These are phyloP conservation scores for Mixornis gularis DNA, from an alignment of 2,113 vertebrate species.

Conservation along the genomic window DNA sequence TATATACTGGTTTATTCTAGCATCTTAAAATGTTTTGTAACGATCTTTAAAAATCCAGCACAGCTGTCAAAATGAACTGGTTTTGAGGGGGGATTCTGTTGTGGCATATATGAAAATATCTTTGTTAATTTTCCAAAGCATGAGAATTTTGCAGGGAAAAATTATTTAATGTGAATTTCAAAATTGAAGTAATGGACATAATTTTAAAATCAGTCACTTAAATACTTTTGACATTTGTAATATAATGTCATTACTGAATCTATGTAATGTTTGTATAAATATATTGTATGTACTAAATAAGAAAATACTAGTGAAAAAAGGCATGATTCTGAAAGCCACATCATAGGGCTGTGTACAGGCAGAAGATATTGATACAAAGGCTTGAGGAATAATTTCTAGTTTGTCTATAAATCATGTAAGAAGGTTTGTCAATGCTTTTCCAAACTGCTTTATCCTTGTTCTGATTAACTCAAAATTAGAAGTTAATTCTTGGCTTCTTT, in stretches of 20 bases:
- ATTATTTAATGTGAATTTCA: neutral
- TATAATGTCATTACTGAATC: neutral
- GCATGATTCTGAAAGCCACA: neutral
- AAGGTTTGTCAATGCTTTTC: neutral
- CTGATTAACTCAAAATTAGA: neutral
- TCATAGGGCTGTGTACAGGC: neutral
- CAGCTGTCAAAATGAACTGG: neutral
- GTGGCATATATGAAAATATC: neutral
- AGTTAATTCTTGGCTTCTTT: constrained; percentile 20
- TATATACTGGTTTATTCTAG: neutral
- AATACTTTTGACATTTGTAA: neutral
- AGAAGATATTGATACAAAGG: neutral
- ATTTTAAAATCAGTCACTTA: neutral
- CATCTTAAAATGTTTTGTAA: neutral
- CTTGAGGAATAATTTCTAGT: neutral
- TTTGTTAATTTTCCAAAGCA: neutral
- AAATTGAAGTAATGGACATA: neutral
- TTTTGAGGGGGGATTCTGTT: neutral
- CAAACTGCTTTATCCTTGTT: neutral
- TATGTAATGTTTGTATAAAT: neutral
- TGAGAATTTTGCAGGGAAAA: neutral
- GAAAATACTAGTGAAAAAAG: neutral
- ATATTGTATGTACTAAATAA: neutral
- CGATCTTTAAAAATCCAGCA: neutral
- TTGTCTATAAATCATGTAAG: neutral